Evolutionary conservation across 2,113 vertebrate genomes (phyloP).

Genomic region (Phylloscopus trochiloides): DNA sequence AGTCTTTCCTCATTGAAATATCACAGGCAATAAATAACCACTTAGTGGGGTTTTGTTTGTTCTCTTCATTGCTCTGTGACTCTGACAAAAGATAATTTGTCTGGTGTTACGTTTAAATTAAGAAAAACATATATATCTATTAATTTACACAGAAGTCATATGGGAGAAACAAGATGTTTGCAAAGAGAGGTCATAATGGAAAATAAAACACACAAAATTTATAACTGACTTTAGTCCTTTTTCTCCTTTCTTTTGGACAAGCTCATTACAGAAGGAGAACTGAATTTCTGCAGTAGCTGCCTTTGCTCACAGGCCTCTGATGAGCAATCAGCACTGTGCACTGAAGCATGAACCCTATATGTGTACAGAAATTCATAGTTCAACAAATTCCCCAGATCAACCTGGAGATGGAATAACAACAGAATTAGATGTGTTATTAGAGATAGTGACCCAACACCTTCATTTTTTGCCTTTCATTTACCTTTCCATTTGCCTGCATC

Average conservation of each 20-base stretch:
- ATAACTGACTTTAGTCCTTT: slow-evolving; percentile 30
- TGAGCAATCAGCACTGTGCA: slow-evolving; percentile 60
- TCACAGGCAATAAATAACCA: neutral
- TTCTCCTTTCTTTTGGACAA: slow-evolving; percentile 38
- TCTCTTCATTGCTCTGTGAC: neutral
- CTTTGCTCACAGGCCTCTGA: slow-evolving; percentile 33
- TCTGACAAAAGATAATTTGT: neutral
- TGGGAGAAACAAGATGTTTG: neutral
- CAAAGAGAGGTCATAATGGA: neutral
- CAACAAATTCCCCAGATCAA: slow-evolving; percentile 56
- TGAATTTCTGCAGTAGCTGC: slow-evolving; percentile 41
- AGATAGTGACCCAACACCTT: slow-evolving; percentile 57
- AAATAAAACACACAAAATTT: slow-evolving; percentile 32
- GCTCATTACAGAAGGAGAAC: slow-evolving; percentile 48
- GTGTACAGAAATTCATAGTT: slow-evolving; percentile 59
- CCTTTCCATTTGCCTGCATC: slow-evolving; percentile 7
- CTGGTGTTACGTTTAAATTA: neutral
- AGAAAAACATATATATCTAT: neutral
- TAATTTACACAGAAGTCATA: neutral
- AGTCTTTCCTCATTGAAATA: neutral
- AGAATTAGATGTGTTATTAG: slow-evolving; percentile 65
- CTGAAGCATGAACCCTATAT: slow-evolving; percentile 53
- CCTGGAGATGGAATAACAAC: slow-evolving; percentile 49
- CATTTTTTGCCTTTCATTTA: slow-evolving; percentile 48
- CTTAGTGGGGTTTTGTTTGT: neutral